Evolutionary conservation across 1,140 invertebrate genomes (phyloP).

Genomic region (Neoseiulus cucumeris): DNA sequence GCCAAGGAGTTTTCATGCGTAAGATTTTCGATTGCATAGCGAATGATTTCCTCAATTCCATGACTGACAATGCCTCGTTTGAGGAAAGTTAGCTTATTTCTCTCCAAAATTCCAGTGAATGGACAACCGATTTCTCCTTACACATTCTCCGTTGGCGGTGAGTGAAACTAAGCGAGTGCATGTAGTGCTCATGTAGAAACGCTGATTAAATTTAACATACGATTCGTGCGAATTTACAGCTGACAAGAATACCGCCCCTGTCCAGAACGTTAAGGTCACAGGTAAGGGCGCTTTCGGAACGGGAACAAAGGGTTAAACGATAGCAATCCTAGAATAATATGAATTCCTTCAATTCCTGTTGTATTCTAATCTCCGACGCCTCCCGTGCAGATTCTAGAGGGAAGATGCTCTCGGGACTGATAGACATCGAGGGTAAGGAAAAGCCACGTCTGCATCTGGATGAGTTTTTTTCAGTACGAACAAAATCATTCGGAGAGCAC

Average conservation of each 20-base stretch:
- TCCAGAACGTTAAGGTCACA: background rate
- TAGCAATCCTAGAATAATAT: too few species aligned
- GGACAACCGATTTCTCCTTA: background rate
- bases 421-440: slow-evolving; percentile 5
- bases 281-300: background rate
- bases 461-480: too few species aligned
- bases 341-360: too few species aligned
- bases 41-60: too few species aligned
- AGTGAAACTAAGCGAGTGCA: background rate
- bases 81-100: too few species aligned
- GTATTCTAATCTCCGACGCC: background rate
- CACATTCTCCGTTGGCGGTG: background rate
- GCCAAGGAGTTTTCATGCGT: too few species aligned
- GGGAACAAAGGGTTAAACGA: too few species aligned
- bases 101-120: background rate
- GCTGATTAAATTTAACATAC: background rate
- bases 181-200: background rate
- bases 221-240: background rate
- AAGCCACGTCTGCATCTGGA: too few species aligned
- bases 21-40: too few species aligned
- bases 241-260: background rate
- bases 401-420: background rate
- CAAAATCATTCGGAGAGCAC: too few species aligned
- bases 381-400: background rate
- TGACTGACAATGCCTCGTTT: too few species aligned